phyloP scores from a whole-genome alignment of 2,797 vertebrate genomes.

The Silurus aristotelis region DNA sequence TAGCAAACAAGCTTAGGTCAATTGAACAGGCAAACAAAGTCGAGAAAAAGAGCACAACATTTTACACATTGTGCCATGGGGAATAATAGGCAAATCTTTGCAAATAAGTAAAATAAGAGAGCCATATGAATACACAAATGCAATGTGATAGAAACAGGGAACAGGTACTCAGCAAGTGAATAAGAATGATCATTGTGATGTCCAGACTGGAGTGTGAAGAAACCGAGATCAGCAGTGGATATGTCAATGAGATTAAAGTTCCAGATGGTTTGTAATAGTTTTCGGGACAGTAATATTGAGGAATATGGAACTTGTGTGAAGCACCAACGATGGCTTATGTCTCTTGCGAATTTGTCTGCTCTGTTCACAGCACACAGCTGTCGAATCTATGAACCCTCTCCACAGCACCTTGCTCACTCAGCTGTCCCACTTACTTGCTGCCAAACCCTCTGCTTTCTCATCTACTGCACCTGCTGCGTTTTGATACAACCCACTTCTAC shows the following conservation, averaged over 20 bases:
- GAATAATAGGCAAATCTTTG: neutral
- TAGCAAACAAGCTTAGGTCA: neutral
- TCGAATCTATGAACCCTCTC: slow-evolving; percentile 1
- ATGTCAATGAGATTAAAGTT: neutral
- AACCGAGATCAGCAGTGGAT: neutral
- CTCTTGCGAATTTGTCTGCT: neutral
- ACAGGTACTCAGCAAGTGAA: neutral
- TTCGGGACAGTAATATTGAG: neutral
- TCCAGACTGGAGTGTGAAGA: neutral
- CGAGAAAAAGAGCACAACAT: neutral
- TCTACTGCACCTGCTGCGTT: slow-evolving; percentile 28
- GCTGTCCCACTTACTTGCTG: slow-evolving; percentile 63
- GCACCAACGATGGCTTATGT: neutral
- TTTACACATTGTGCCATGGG: neutral
- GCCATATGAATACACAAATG: neutral
- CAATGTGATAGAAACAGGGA: neutral
- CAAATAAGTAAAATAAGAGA: neutral
- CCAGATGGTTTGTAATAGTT: neutral
- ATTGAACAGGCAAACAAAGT: neutral
- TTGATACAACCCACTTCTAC: slow-evolving; percentile 1
- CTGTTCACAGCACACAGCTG: slow-evolving; percentile 10
- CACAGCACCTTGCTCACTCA: slow-evolving; percentile 56
- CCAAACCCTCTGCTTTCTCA: slow-evolving; percentile 23
- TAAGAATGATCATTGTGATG: neutral
- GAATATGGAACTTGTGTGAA: neutral